phyloP scores from a whole-genome alignment of 2,797 vertebrate genomes.

The Pempheris klunzingeri region DNA sequence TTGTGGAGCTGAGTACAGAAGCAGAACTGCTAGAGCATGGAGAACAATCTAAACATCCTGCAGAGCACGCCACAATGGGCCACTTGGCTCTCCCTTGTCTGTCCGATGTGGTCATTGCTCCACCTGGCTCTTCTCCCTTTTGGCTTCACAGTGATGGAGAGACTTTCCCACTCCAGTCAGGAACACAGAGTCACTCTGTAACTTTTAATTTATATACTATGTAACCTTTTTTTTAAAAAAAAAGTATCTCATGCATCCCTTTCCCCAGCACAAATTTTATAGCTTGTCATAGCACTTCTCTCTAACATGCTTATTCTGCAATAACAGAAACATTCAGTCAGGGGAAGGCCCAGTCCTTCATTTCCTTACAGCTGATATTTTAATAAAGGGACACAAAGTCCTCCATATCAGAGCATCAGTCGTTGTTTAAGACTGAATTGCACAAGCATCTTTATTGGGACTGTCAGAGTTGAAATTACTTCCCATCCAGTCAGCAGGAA shows the following conservation, averaged over 20 bases:
- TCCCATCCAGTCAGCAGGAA: neutral
- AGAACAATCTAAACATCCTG: constrained; percentile 41
- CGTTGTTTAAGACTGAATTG: constrained; percentile 26
- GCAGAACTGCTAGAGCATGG: constrained; percentile 28
- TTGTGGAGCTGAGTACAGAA: constrained; percentile 12
- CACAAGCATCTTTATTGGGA: constrained; percentile 2
- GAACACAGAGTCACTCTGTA: constrained; percentile 28
- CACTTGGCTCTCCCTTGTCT: constrained; percentile 32
- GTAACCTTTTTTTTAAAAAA: constrained; percentile 17
- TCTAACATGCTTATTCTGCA: constrained; percentile 19
- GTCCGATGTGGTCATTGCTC: constrained; percentile 47
- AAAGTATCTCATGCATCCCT: constrained; percentile 14
- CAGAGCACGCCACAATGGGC: constrained; percentile 11
- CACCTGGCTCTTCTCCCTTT: constrained; percentile 52
- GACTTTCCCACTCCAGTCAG: constrained; percentile 37
- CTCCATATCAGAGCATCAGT: constrained; percentile 8
- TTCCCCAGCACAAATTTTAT: constrained; percentile 9
- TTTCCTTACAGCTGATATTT: constrained; percentile 19
- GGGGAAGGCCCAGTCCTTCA: neutral
- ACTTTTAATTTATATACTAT: constrained; percentile 19
- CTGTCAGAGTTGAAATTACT: neutral
- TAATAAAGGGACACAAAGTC: constrained; percentile 21
- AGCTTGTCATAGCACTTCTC: constrained; percentile 22
- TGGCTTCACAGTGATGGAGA: constrained; percentile 39
- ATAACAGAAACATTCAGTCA: constrained; percentile 11